Evolutionary conservation across 2,888 invertebrate genomes (phyloP).

Genomic region (Yponomeuta evonymella): DNA sequence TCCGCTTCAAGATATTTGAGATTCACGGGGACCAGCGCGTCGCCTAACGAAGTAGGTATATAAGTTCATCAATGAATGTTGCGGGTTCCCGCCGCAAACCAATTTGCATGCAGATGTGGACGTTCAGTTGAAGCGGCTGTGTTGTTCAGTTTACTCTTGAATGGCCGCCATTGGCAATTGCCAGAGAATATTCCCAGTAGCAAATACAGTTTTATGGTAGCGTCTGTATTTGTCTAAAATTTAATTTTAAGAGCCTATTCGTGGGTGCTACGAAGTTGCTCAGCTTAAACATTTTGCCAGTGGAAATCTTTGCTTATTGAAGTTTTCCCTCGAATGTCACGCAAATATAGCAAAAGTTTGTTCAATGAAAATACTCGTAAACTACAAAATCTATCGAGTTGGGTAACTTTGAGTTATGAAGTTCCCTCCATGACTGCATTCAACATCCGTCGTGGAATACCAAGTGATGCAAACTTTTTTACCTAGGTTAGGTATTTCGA

Average conservation of each 20-base stretch:
- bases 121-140: slow-evolving; percentile 3
- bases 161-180: background rate
- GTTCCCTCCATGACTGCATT: background rate
- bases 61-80: background rate
- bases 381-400: background rate
- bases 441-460: background rate
- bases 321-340: no score
- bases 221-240: background rate
- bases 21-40: background rate
- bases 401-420: background rate
- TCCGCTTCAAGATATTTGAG: background rate
- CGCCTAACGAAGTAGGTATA: background rate
- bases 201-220: background rate
- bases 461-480: background rate
- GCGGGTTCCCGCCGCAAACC: background rate
- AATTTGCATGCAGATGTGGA: slow-evolving; percentile 3
- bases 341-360: background rate
- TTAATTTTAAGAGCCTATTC: background rate
- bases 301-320: no score
- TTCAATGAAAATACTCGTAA: background rate
- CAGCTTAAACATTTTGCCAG: no score
- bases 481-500: background rate
- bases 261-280: background rate
- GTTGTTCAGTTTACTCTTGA: background rate
- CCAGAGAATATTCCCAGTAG: background rate